A percentile compares a stretch with the other conserved stretches of the same genome.
These are phyloP conservation scores for Gymnocephalus cernua DNA, from an alignment of 2,113 vertebrate genomes.

Conservation along the genomic window DNA sequence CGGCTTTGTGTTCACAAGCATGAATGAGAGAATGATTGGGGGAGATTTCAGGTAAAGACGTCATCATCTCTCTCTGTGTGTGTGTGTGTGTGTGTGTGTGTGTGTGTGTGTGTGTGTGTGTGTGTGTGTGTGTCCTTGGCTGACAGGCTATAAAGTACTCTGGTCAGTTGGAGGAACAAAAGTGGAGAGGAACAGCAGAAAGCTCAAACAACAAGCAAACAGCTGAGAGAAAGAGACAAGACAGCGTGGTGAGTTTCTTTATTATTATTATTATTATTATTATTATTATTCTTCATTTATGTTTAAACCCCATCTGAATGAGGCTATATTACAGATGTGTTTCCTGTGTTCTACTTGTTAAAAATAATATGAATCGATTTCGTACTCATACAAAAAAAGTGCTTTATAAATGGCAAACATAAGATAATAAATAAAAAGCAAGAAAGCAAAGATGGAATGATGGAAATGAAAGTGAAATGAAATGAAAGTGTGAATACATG, in stretches of 20 bases:
- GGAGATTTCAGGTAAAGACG: constrained; percentile 12
- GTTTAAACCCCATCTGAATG: background rate
- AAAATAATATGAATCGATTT: too few species aligned
- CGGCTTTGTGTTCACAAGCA: constrained; percentile 28
- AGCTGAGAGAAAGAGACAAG: background rate
- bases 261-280: too few species aligned
- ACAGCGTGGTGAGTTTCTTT: constrained; percentile 37
- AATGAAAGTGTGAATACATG: too few species aligned
- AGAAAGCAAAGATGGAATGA: too few species aligned
- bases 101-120: constrained; percentile 6
- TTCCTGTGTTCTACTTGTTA: background rate
- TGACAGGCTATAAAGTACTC: constrained; percentile 53
- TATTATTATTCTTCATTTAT: too few species aligned
- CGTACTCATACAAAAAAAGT: too few species aligned
- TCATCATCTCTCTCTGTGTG: background rate
- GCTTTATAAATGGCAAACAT: too few species aligned
- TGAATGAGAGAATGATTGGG: constrained; percentile 20
- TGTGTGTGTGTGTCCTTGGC: constrained; percentile 33
- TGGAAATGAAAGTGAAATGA: too few species aligned
- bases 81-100: constrained; percentile 4
- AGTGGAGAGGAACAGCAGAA: constrained; percentile 11
- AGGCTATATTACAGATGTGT: background rate
- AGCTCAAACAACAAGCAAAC: constrained; percentile 17
- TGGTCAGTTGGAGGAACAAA: background rate
- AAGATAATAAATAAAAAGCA: too few species aligned